Conservation (phyloP, 2,888 invertebrate genomes). For the Crioceris asparagi region DNA sequence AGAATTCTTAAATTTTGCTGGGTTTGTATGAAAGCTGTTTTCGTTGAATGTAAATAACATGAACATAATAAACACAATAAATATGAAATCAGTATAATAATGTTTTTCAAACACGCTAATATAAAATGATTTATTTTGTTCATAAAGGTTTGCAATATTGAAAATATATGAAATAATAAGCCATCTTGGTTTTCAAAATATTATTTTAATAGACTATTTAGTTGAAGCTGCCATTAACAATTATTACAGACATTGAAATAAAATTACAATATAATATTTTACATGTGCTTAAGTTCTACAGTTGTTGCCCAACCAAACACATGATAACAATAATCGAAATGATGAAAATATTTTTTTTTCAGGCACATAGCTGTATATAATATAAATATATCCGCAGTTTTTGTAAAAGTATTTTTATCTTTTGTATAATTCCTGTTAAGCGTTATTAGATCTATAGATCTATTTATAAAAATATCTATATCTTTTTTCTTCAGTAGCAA, state of each 20-base stretch:
- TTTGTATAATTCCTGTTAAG: conserved; percentile 2
- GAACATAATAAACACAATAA: too few species aligned
- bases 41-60: too few species aligned
- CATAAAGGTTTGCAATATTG: too few species aligned
- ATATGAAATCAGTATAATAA: too few species aligned
- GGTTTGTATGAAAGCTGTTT: too few species aligned
- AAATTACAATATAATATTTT: conserved; percentile 1
- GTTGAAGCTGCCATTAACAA: conserved; percentile 25
- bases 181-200: conserved; percentile 21
- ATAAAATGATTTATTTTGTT: too few species aligned
- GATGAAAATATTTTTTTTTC: not conserved
- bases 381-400: not conserved
- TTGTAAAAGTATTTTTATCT: conserved; percentile 8
- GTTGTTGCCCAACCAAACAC: conserved; percentile 5
- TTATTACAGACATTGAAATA: conserved; percentile 7
- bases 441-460: too few species aligned
- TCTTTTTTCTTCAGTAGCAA: conserved; percentile 2
- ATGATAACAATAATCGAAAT: too few species aligned
- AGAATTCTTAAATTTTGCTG: too few species aligned
- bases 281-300: conserved; percentile 6
- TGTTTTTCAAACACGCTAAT: too few species aligned
- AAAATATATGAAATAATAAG: too few species aligned
- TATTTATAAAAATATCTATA: too few species aligned
- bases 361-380: not conserved
- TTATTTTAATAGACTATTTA: conserved; percentile 21